Evolutionary conservation across 2,113 vertebrate species (phyloP).

Genomic region (Neolamprologus hecqui): DNA sequence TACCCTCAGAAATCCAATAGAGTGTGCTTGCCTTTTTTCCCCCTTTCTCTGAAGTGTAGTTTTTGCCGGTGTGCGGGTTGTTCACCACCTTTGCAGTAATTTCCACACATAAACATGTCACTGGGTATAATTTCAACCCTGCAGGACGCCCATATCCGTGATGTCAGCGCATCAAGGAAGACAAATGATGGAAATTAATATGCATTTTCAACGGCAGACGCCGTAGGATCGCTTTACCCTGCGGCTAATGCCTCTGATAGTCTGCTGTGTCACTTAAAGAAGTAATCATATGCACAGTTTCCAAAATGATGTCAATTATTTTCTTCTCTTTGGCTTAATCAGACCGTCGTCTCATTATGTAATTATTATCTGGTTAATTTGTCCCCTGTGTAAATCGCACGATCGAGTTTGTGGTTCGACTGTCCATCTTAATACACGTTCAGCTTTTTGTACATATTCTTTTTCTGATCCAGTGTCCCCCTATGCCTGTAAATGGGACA

Average conservation of each 20-base stretch:
- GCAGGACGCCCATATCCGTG: slow-evolving; percentile 42
- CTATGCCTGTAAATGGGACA: slow-evolving; percentile 53
- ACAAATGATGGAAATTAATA: slow-evolving; percentile 5
- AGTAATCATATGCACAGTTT: slow-evolving; percentile 5
- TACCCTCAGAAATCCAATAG: slow-evolving; percentile 44
- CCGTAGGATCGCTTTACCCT: background rate
- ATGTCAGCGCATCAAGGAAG: slow-evolving; percentile 8
- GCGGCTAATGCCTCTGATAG: slow-evolving; percentile 14
- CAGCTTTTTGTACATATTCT: background rate
- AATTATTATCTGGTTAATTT: slow-evolving; percentile 1
- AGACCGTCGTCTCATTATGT: background rate
- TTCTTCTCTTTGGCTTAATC: slow-evolving; percentile 11
- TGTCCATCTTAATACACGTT: background rate
- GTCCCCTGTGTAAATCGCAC: background rate
- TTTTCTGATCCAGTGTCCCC: slow-evolving; percentile 37
- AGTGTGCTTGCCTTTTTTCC: background rate
- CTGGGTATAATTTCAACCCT: slow-evolving; percentile 8
- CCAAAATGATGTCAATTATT: slow-evolving; percentile 34
- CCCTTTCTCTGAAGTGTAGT: background rate
- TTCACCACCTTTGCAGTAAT: slow-evolving; percentile 40
- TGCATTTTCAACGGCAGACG: slow-evolving; percentile 1
- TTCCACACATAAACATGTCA: slow-evolving; percentile 52
- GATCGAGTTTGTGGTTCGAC: background rate
- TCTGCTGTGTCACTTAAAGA: slow-evolving; percentile 38
- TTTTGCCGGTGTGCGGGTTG: background rate